phyloP scores from a whole-genome alignment of 2,888 invertebrate species.

The Pharmacophagus antenor region DNA sequence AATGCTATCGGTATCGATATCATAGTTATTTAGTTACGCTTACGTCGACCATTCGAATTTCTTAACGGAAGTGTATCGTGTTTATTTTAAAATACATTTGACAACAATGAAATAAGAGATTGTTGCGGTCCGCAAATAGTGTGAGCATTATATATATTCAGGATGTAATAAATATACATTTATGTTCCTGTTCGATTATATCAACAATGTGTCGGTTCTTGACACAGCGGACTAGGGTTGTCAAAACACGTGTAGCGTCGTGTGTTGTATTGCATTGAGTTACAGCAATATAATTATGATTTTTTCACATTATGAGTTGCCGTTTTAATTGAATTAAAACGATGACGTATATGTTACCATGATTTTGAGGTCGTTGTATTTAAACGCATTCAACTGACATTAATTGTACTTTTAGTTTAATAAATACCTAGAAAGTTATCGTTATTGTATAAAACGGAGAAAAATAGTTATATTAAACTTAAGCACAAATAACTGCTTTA shows the following conservation, averaged over 20 bases:
- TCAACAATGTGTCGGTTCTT: slow-evolving; percentile 16
- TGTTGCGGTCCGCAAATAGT: background rate
- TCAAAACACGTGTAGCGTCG: background rate
- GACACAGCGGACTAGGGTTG: background rate
- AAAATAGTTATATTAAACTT: too few relatives aligned
- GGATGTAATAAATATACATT: slow-evolving; percentile 7
- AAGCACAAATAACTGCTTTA: too few relatives aligned
- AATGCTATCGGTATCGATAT: background rate
- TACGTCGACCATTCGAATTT: background rate
- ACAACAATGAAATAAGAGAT: background rate
- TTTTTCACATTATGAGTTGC: background rate
- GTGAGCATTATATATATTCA: background rate
- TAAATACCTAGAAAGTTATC: too few relatives aligned
- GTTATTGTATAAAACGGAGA: too few relatives aligned
- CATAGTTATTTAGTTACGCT: background rate
- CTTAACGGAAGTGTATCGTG: background rate
- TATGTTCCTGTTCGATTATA: slow-evolving; percentile 11
- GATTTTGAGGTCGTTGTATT: background rate
- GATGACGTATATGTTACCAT: background rate
- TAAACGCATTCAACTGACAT: too few relatives aligned
- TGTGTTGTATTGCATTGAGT: background rate
- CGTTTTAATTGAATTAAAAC: background rate
- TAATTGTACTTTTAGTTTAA: too few relatives aligned
- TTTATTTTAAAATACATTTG: background rate
- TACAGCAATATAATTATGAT: background rate